Percentiles rank a stretch among this genome's conserved stretches.
These are phyloP conservation scores for Epinotia brunnichana DNA, from an alignment of 2,888 invertebrate genomes.

Conservation along the genomic window DNA sequence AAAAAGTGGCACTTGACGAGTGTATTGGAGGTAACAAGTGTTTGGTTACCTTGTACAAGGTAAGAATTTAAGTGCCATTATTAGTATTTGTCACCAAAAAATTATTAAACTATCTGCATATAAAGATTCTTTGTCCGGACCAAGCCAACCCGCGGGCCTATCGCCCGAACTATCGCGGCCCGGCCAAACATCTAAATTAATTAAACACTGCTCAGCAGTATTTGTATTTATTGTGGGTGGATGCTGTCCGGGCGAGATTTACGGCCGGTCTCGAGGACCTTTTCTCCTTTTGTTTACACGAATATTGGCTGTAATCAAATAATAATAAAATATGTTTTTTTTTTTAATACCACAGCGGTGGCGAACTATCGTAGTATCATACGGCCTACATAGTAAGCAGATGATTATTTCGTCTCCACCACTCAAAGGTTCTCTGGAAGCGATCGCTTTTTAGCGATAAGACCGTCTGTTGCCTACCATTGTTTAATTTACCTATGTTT, in stretches of 20 bases:
- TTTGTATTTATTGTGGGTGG: slow-evolving; percentile 39
- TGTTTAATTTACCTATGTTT: no score
- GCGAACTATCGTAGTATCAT: no score
- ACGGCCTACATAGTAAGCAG: no score
- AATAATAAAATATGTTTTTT: neutral
- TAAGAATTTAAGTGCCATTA: no score
- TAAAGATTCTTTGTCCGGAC: neutral
- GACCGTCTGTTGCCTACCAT: no score
- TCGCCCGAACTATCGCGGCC: slow-evolving; percentile 38
- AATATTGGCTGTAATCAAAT: slow-evolving; percentile 16
- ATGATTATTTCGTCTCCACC: no score
- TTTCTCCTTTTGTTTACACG: slow-evolving; percentile 9
- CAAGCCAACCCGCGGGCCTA: slow-evolving; percentile 25
- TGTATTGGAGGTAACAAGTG: no score
- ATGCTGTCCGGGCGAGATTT: slow-evolving; percentile 23
- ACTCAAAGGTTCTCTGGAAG: no score
- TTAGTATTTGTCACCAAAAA: no score
- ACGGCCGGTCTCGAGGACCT: slow-evolving; percentile 3
- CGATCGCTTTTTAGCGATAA: no score
- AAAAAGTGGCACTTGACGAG: no score
- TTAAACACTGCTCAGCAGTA: slow-evolving; percentile 39
- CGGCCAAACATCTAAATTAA: slow-evolving; percentile 42
- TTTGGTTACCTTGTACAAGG: no score
- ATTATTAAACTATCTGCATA: neutral
- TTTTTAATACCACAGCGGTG: neutral